Evolutionary conservation across 2,888 invertebrate genomes (phyloP).

Genomic region (Deilephila elpenor): DNA sequence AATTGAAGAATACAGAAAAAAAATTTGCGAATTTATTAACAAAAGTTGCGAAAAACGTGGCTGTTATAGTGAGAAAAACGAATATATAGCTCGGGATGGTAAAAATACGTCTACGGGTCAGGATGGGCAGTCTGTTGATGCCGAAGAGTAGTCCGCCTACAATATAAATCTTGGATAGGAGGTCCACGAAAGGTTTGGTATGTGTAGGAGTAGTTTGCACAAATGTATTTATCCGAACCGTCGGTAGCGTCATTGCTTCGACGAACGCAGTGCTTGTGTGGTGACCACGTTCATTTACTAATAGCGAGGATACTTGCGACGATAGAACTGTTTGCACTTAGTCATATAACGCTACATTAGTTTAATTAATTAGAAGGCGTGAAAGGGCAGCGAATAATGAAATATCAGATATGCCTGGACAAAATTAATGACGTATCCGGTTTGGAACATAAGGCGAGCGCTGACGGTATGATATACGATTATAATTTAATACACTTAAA

Average conservation of each 20-base stretch:
- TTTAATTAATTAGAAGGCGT: slow-evolving; percentile 47
- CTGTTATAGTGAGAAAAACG: slow-evolving; percentile 36
- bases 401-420: slow-evolving; percentile 8
- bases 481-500: slow-evolving; percentile 3
- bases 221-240: slow-evolving; percentile 58
- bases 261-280: background rate
- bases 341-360: slow-evolving; percentile 40
- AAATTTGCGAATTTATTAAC: background rate
- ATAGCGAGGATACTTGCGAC: slow-evolving; percentile 36
- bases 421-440: background rate
- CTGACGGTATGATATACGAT: background rate
- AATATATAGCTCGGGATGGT: slow-evolving; percentile 44
- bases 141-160: slow-evolving; percentile 50
- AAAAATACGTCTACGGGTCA: slow-evolving; percentile 43
- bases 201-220: slow-evolving; percentile 45
- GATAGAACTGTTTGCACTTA: slow-evolving; percentile 35
- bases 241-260: slow-evolving; percentile 51
- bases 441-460: background rate
- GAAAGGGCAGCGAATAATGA: background rate
- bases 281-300: slow-evolving; percentile 36
- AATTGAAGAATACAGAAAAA: background rate
- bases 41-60: slow-evolving; percentile 22
- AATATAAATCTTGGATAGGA: slow-evolving; percentile 56
- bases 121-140: slow-evolving; percentile 51
- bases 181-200: slow-evolving; percentile 46